Evolutionary conservation across 2,888 invertebrate genomes (phyloP), one percentile per base, ranked within the genome.

Genomic region (Melieria omissa): DNA sequence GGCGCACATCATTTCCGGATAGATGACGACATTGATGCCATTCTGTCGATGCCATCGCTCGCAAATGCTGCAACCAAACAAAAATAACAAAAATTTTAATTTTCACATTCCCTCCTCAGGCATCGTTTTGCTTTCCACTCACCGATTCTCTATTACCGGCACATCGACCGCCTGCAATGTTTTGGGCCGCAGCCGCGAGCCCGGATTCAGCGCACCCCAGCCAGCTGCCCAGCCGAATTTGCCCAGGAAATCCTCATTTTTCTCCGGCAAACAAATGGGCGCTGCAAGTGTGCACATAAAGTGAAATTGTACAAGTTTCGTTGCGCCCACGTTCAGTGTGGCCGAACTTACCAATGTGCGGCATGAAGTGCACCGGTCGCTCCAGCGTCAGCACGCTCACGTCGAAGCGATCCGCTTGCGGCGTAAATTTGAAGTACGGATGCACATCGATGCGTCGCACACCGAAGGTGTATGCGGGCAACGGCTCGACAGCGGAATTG

Each of bases 1-100:
- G 0, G 97, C 96, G 84, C 97, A 97, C 86, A 97, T 91, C 97
- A 97, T 97, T 87, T 97, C 97, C 58, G 96, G 96, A 86, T 96
- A 96, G 82, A 97, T 97, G 14, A 96, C 93, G 58, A 87, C 87
- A 75, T 87, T 87, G 78, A 84, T 83, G 88, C 91, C 91, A 77
- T 91, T 91, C 79, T 91, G 90, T 58, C 91, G 87, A 79, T 91
- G 91, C 91, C 91, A 91, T 80, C 91, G 85, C 80, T 91, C 91
- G 78, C 91, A 91, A 58, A 91, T 90, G 74, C 84, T 83, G 67
- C 16, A 61, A 66, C 55, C 12, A 44, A 72, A 55, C 29, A 55
- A 44, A 6, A 55, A 14, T 5, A 16, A 5, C 4, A 12, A 12
- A 3, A 42, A 9, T 9, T 5, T 0, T 60, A 65, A 49, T 10